Evolutionary conservation across 2,888 invertebrate genomes (phyloP).

Genomic region (Zaprionus obscuricornis): DNA sequence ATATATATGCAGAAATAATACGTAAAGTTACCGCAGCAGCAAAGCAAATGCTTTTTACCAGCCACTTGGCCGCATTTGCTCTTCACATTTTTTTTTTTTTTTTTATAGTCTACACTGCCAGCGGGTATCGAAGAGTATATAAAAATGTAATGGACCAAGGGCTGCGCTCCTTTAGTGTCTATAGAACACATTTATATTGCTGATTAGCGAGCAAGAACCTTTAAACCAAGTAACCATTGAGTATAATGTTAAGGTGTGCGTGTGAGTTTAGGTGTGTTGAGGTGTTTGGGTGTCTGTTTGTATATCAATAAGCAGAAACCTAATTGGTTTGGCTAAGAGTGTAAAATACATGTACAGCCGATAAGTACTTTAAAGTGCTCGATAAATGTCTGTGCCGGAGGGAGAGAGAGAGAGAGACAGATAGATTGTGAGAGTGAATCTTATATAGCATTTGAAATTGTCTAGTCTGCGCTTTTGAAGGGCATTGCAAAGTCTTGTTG

Average conservation of each 20-base stretch:
- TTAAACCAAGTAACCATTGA: constrained; percentile 27
- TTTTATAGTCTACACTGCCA: constrained; percentile 46
- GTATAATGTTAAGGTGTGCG: too few relatives aligned
- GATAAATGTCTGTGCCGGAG: constrained; percentile 9
- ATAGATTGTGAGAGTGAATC: too few relatives aligned
- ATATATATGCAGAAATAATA: constrained; percentile 26
- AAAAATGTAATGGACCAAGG: constrained; percentile 51
- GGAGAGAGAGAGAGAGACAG: not conserved
- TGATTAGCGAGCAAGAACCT: constrained; percentile 40
- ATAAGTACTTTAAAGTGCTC: constrained; percentile 15
- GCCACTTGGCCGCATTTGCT: constrained; percentile 57
- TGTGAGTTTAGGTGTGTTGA: constrained; percentile 4
- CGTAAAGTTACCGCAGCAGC: constrained; percentile 40
- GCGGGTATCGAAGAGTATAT: constrained; percentile 33
- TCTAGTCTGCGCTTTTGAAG: too few relatives aligned
- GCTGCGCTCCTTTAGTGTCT: constrained; percentile 24
- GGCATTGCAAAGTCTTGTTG: constrained; percentile 23
- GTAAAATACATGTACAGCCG: constrained; percentile 14
- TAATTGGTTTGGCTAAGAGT: constrained; percentile 21
- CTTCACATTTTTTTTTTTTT: too few relatives aligned
- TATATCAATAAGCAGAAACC: constrained; percentile 14
- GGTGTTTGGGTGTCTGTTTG: constrained; percentile 1
- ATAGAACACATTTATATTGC: constrained; percentile 38
- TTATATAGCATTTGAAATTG: too few relatives aligned
- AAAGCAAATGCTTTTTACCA: constrained; percentile 48